Conservation (phyloP, 2,797 vertebrate genomes). For the Astyanax mexicanus region DNA sequence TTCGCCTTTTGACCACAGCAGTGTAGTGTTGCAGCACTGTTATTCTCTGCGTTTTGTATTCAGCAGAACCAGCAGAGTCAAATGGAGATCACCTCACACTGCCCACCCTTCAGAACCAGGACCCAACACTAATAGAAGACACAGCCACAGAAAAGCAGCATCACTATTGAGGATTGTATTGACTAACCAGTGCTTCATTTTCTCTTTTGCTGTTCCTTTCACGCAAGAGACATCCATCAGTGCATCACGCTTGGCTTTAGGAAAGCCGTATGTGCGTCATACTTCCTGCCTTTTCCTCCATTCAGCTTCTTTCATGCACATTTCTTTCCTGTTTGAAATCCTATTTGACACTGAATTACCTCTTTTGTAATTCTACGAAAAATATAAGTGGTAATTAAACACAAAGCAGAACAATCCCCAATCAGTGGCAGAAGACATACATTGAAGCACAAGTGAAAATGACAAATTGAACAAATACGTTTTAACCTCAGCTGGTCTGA, state of each 20-base stretch:
- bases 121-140: slow-evolving; percentile 57
- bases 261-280: not conserved
- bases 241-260: slow-evolving; percentile 36
- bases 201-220: slow-evolving; percentile 4
- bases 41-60: slow-evolving; percentile 18
- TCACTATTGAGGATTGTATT: slow-evolving; percentile 64
- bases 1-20: not conserved
- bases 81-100: slow-evolving; percentile 54
- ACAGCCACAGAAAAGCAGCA: slow-evolving; percentile 61
- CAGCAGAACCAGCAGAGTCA: slow-evolving; percentile 44
- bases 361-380: slow-evolving; percentile 57
- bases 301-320: slow-evolving; percentile 7
- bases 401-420: slow-evolving; percentile 31
- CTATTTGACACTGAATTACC: slow-evolving; percentile 61
- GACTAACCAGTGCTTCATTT: slow-evolving; percentile 45
- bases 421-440: slow-evolving; percentile 5
- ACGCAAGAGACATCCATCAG: slow-evolving; percentile 22
- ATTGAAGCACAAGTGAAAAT: slow-evolving; percentile 29
- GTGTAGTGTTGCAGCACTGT: not conserved
- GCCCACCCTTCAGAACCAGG: slow-evolving; percentile 50
- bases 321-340: slow-evolving; percentile 24
- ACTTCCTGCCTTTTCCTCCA: slow-evolving; percentile 12
- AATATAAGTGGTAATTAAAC: slow-evolving; percentile 23
- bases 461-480: slow-evolving; percentile 32
- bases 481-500: slow-evolving; percentile 61